Base-by-base conservation (phyloP, 2,888 invertebrate species). In the Melikaiella ostensackeni region DNA sequence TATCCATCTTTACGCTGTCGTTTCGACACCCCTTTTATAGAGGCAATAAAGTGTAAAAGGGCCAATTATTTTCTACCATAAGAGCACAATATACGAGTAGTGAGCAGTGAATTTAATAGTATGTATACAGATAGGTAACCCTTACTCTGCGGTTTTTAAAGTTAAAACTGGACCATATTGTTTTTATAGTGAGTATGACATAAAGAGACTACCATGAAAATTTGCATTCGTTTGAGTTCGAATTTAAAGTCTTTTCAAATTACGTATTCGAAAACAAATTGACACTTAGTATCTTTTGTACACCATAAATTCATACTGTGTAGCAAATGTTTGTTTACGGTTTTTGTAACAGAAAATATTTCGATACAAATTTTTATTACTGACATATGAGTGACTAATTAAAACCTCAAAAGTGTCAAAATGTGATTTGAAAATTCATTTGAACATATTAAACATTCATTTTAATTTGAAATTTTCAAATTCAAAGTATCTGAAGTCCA, bases 41-140 rank as follows among this genome's bases (percentile, higher is more conserved):
- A 33, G 11, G 4, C 30, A 70, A 70, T 70, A 70, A 70, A 70
- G 30, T 70, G 70, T 70, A 6, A 50, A 50, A 70, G 27, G 21
- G n/a, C 30, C 30, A 70, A 70, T 70, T 50, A 70, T 70, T 70
- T 27, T 70, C n/a, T 30, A n/a, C 46, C 50, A 50, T 30, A 46
- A 46, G 19, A 70, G 27, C 19, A 46, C n/a, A 70, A 50, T 70
- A 70, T 50, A 24, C 7, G 21, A 21, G n/a, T 21, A 55, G 50
- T 9, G 9, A 21, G n/a, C n/a, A 9, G n/a, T n/a, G 50, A 50
- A n/a, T 50, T 50, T 50, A 50, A 50, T 8, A 50, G 50, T 50
- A 50, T n/a, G n/a, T 55, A 50, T 50, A 21, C 21, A 55, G n/a
- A n/a, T 3, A 55, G 3, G 50, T 55, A 5, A 16, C 0, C 42